phyloP scores from a whole-genome alignment of 2,113 vertebrate genomes.

The Hucho hucho region DNA sequence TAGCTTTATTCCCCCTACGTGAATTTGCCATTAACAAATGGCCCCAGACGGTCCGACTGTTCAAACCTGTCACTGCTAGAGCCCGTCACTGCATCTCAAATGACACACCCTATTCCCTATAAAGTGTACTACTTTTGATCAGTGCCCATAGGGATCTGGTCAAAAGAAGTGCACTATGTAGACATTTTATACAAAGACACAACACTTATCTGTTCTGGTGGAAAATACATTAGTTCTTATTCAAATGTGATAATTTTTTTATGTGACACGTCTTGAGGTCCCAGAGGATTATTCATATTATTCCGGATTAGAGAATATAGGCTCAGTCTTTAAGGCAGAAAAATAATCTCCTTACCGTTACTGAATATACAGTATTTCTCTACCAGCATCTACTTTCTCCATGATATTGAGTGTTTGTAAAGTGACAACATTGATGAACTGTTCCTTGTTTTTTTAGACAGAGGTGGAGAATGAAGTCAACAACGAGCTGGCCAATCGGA shows the following conservation, averaged over 20 bases:
- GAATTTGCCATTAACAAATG: slow-evolving; percentile 53
- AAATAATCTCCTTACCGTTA: too few species aligned
- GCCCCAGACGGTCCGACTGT: slow-evolving; percentile 40
- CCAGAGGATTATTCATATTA: background rate
- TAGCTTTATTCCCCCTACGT: slow-evolving; percentile 19
- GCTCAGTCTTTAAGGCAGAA: too few species aligned
- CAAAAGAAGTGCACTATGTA: too few species aligned
- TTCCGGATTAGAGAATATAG: background rate
- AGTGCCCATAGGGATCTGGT: background rate
- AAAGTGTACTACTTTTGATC: too few species aligned
- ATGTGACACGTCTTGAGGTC: background rate
- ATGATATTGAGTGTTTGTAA: background rate
- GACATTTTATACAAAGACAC: background rate
- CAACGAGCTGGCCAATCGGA: slow-evolving; percentile 97
- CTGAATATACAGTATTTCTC: too few species aligned
- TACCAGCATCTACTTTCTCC: background rate
- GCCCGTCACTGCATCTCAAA: background rate
- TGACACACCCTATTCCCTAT: background rate
- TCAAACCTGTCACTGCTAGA: slow-evolving; percentile 32
- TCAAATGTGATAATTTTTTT: background rate
- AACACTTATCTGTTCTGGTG: background rate
- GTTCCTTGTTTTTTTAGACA: slow-evolving; percentile 70
- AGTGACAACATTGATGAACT: background rate
- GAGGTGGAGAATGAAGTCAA: slow-evolving; percentile 98
- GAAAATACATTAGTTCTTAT: background rate